These are phyloP conservation scores for Florisuga fusca DNA, from an alignment of 2,797 vertebrate genomes.

Conservation along the genomic window DNA sequence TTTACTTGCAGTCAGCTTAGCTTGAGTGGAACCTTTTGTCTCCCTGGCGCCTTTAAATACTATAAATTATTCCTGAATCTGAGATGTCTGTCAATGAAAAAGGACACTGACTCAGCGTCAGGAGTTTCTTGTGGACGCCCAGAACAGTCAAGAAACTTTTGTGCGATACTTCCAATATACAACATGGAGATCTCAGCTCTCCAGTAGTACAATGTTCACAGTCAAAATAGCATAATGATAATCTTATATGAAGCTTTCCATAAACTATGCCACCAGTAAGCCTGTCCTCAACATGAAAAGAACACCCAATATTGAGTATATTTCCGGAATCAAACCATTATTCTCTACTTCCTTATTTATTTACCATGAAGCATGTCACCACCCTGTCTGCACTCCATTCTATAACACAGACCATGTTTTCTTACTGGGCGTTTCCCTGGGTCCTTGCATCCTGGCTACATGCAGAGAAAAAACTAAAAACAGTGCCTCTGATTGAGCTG, in stretches of 20 bases:
- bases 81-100: neutral
- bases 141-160: neutral
- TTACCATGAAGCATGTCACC: neutral
- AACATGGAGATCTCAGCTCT: neutral
- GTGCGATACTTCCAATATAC: neutral
- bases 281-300: neutral
- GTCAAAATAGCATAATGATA: neutral
- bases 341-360: slow-evolving; percentile 6
- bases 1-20: neutral
- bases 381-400: neutral
- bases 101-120: neutral
- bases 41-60: neutral
- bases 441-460: neutral
- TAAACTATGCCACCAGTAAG: neutral
- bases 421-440: neutral
- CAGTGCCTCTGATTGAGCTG: neutral
- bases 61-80: neutral
- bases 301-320: neutral
- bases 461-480: neutral
- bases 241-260: neutral
- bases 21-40: neutral
- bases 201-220: neutral
- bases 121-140: neutral
- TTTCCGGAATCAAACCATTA: neutral
- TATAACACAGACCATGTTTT: neutral